A percentile compares a stretch with the other conserved stretches of the same genome.
phyloP scores from a whole-genome alignment of 1,140 invertebrate genomes.

The Drosophila varians region DNA sequence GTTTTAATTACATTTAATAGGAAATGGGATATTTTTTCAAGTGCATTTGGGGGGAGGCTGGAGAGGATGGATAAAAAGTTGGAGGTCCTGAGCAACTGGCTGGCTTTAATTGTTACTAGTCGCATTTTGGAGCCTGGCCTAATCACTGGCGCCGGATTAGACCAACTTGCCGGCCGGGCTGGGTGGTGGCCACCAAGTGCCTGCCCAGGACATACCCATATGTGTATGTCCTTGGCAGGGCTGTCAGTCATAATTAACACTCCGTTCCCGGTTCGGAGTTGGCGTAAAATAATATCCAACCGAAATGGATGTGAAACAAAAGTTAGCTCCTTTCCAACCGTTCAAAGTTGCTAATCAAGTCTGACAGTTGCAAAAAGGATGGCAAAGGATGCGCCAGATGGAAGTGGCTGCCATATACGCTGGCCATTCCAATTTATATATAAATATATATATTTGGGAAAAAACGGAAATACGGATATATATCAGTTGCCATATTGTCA shows the following conservation, averaged over 20 bases:
- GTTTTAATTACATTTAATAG: too few relatives aligned
- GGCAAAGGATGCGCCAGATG: constrained; percentile 1
- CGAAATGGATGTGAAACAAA: constrained; percentile 63
- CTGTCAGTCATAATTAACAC: constrained; percentile 73
- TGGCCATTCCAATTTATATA: background rate
- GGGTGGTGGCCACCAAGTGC: constrained; percentile 10
- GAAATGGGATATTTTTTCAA: background rate
- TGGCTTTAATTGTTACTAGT: constrained; percentile 73
- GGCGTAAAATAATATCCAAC: constrained; percentile 56
- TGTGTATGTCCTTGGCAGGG: constrained; percentile 43
- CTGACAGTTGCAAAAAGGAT: constrained; percentile 38
- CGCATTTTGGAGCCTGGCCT: constrained; percentile 70
- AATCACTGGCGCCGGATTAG: constrained; percentile 74
- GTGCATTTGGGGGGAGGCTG: constrained; percentile 1
- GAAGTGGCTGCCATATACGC: background rate
- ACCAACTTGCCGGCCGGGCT: constrained; percentile 17
- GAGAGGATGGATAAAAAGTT: constrained; percentile 20
- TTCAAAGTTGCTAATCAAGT: constrained; percentile 59
- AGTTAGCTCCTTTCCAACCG: constrained; percentile 40
- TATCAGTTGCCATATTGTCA: background rate
- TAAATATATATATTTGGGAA: background rate
- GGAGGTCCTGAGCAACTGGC: constrained; percentile 34
- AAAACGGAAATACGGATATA: background rate
- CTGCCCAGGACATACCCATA: constrained; percentile 36
- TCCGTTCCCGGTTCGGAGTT: constrained; percentile 1